Evolutionary conservation across 1,140 invertebrate genomes (phyloP).

Genomic region (Chironomus tepperi): DNA sequence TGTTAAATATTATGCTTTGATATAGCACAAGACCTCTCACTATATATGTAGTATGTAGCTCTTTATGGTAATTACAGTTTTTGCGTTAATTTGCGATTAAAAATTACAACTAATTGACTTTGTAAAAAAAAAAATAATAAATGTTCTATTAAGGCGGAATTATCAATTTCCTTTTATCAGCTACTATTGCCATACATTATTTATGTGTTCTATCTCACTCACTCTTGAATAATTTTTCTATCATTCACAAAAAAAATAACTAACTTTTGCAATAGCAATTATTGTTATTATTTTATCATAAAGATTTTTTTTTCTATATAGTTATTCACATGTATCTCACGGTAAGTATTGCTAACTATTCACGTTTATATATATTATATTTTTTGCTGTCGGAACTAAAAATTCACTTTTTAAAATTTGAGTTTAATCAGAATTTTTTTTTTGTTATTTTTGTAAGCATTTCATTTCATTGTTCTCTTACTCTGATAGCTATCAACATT

Average conservation of each 20-base stretch:
- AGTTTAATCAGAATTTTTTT: not conserved
- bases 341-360: too few relatives aligned
- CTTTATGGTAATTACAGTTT: not conserved
- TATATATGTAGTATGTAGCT: not conserved
- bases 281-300: too few relatives aligned
- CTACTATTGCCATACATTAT: not conserved
- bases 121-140: too few relatives aligned
- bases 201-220: too few relatives aligned
- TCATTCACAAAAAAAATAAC: too few relatives aligned
- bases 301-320: too few relatives aligned
- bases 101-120: not conserved
- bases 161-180: conserved; percentile 24
- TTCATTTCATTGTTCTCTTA: not conserved
- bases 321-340: too few relatives aligned
- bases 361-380: too few relatives aligned
- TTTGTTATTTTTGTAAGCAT: not conserved
- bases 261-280: too few relatives aligned
- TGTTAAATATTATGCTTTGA: not conserved
- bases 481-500: not conserved
- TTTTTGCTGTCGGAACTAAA: not conserved
- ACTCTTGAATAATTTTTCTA: too few relatives aligned
- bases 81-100: not conserved
- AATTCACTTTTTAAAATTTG: not conserved
- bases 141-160: not conserved
- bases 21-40: not conserved